phyloP scores from a whole-genome alignment of 2,888 invertebrate genomes.

The Cartodere bifasciata region DNA sequence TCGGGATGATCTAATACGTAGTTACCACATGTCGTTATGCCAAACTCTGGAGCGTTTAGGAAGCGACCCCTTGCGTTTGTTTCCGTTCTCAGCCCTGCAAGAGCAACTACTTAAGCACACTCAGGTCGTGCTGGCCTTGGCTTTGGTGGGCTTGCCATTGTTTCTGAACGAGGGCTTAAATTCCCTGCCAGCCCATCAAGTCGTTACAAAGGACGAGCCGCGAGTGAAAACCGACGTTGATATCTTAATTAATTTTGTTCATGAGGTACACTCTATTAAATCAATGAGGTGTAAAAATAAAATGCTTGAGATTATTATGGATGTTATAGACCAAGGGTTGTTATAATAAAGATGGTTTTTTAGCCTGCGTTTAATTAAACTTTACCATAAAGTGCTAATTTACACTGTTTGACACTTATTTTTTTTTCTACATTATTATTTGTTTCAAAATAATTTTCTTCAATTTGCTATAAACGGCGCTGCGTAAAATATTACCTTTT shows the following conservation, averaged over 20 bases:
- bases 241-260: constrained; percentile 12
- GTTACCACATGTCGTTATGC: constrained; percentile 16
- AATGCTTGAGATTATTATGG: constrained; percentile 19
- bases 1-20: constrained; percentile 13
- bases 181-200: too few species aligned
- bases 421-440: too few species aligned
- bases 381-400: too few species aligned
- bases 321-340: constrained; percentile 17
- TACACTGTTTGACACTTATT: too few species aligned
- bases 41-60: constrained; percentile 14
- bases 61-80: constrained; percentile 15
- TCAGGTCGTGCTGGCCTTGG: constrained; percentile 17
- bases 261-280: constrained; percentile 12
- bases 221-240: constrained; percentile 7
- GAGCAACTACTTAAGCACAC: constrained; percentile 16
- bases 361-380: too few species aligned
- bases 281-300: constrained; percentile 19
- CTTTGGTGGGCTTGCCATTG: constrained; percentile 15
- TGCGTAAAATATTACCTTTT: too few species aligned
- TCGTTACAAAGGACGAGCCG: too few species aligned
- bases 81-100: constrained; percentile 15
- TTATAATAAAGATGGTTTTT: too few species aligned
- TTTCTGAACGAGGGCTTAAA: constrained; percentile 7
- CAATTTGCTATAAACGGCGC: too few species aligned
- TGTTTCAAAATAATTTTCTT: too few species aligned